Evolutionary conservation across 2,797 vertebrate genomes (phyloP), one percentile per base, ranked within the genome.

Genomic region (Gallinago stenura): DNA sequence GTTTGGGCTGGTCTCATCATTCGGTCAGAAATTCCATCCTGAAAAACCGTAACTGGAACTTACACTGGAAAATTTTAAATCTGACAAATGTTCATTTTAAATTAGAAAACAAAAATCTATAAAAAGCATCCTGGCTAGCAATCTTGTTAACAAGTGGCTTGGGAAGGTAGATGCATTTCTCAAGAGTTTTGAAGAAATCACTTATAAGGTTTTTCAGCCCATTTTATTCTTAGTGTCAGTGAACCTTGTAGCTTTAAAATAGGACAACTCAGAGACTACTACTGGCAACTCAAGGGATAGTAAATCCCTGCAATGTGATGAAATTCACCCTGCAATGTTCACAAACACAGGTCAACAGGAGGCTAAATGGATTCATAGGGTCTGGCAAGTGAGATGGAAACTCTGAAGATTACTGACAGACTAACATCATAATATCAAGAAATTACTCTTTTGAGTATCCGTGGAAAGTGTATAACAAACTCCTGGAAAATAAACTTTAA

Each of bases 371-470:
- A 95, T 91, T 96, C 96, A 83, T 43, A 60, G 78, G 15, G 53
- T 83, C 94, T 97, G 95, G 95, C 95, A 96, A 94, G 31, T 85
- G 88, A 90, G 57, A 61, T 85, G 95, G 95, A 97, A 97, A 97
- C 50, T 92, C 57, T 95, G 90, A 93, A 96, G 71, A 78, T 93
- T 75, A 90, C 88, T 81, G 90, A 95, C 5, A 16, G 83, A 50
- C 65, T 93, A 95, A 92, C 61, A 95, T 80, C 60, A 51, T 90
- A 89, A 85, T 89, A 92, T 94, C 93, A 85, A 97, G 92, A 91
- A 96, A 95, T 92, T 1, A 94, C 50, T 69, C 77, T 95, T 97
- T 80, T 65, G 86, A 96, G 88, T 93, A 85, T 94, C 96, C 93
- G 90, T 71, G 91, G 95, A 90, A 95, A 96, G 83, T 35, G 28